phyloP scores from a whole-genome alignment of 2,888 invertebrate species.

The Mythimna lalbum region DNA sequence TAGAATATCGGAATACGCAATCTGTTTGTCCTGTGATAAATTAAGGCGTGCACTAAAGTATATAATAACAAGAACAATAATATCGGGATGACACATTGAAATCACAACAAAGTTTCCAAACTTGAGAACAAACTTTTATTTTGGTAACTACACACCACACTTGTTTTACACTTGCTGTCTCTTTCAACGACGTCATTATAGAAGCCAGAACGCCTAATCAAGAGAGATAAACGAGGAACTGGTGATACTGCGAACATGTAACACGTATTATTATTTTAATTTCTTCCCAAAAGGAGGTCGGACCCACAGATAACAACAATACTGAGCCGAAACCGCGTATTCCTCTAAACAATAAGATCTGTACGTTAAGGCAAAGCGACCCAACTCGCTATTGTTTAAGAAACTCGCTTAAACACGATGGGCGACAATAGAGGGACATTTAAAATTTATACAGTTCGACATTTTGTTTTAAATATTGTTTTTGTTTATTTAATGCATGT shows the following conservation, averaged over 20 bases:
- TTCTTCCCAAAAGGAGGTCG: conserved; percentile 65
- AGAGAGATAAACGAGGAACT: conserved; percentile 52
- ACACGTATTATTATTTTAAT: conserved; percentile 68
- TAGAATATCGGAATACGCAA: background rate
- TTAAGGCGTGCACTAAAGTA: too few species aligned
- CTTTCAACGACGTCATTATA: conserved; percentile 39
- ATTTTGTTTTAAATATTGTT: conserved; percentile 56
- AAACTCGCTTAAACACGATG: conserved; percentile 66
- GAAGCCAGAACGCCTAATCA: conserved; percentile 42
- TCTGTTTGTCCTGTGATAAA: too few species aligned
- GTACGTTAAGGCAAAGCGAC: conserved; percentile 70
- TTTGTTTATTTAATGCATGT: conserved; percentile 33
- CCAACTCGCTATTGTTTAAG: conserved; percentile 70
- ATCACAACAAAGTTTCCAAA: background rate
- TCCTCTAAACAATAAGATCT: conserved; percentile 73
- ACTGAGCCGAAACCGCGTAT: conserved; percentile 68
- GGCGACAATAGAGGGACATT: conserved; percentile 57
- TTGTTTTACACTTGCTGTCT: conserved; percentile 7
- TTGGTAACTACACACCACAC: background rate
- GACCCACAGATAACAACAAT: conserved; percentile 71
- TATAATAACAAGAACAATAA: too few species aligned
- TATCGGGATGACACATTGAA: background rate
- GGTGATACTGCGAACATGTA: conserved; percentile 58
- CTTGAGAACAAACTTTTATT: background rate
- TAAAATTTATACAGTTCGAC: conserved; percentile 66